Percentiles rank a stretch among this genome's conserved stretches.
phyloP scores from a whole-genome alignment of 2,113 vertebrate species.

The Microcebus griseorufus region DNA sequence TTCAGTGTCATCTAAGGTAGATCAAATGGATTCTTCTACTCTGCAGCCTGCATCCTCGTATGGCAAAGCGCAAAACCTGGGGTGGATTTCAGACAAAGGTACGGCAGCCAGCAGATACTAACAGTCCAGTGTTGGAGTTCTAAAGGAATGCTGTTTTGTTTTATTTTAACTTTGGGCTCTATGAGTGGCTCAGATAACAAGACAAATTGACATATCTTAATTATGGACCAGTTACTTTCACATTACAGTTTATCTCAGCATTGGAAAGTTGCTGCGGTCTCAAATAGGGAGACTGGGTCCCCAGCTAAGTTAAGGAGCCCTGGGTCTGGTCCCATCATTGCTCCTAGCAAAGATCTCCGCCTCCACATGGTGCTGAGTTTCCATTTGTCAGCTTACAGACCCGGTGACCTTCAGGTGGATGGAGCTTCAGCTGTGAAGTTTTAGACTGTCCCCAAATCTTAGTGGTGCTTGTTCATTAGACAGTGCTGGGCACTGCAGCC shows the following conservation, averaged over 20 bases:
- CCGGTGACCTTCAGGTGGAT: rapidly evolving
- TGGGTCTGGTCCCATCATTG: neutral
- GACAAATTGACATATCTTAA: neutral
- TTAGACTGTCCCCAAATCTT: neutral
- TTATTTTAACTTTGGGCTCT: neutral
- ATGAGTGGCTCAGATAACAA: neutral
- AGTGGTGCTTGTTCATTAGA: rapidly evolving
- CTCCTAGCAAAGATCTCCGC: neutral
- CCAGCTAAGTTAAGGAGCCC: neutral
- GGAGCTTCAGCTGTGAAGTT: neutral
- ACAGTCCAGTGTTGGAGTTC: neutral
- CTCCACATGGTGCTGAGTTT: neutral
- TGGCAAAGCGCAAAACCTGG: constrained; percentile 71
- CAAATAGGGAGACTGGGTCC: neutral
- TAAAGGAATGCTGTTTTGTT: neutral
- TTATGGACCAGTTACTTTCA: neutral
- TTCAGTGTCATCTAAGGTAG: constrained; percentile 72
- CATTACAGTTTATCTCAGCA: neutral
- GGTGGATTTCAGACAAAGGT: neutral
- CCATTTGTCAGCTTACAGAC: neutral
- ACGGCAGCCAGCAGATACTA: rapidly evolving
- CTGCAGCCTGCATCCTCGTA: constrained; percentile 42
- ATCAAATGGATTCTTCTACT: constrained; percentile 79
- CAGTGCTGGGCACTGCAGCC: neutral
- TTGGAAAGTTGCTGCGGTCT: neutral